Percentiles rank a stretch among this genome's conserved stretches.
Conservation (phyloP, 2,797 vertebrate genomes). For the Pristis pectinata region DNA sequence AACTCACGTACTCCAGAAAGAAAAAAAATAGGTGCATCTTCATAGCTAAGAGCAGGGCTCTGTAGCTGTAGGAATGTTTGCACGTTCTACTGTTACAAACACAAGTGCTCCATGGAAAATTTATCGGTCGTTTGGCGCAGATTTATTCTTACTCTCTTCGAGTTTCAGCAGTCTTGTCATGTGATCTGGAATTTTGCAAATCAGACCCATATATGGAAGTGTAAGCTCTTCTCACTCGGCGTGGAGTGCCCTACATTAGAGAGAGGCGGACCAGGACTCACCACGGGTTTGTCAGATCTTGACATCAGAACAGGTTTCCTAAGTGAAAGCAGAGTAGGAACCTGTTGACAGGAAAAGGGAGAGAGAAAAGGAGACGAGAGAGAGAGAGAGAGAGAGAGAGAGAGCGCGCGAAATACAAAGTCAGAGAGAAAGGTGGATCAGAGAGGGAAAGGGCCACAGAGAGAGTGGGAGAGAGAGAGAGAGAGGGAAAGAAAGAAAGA, state of each 20-base stretch:
- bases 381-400: not conserved
- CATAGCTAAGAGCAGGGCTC: no score
- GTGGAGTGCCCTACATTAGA: not conserved
- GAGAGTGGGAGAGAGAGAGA: not conserved
- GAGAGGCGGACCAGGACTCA: not conserved
- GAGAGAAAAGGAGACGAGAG: no score
- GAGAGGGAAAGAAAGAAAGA: no score
- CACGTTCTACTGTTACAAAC: not conserved
- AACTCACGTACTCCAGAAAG: not conserved
- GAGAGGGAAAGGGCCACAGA: not conserved
- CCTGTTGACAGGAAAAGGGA: not conserved
- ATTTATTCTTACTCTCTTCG: not conserved
- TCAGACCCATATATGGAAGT: constrained; percentile 1
- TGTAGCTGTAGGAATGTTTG: not conserved
- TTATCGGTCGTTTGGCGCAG: not conserved
- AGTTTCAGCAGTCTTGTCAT: not conserved
- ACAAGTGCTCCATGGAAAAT: not conserved
- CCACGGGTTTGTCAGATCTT: not conserved
- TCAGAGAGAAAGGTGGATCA: not conserved
- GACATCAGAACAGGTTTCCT: constrained; percentile 3
- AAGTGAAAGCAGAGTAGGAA: not conserved
- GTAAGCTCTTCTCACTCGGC: not conserved
- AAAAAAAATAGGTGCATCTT: not conserved
- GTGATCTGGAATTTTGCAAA: not conserved
- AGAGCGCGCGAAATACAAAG: not conserved